Evolutionary conservation across 2,888 invertebrate species (phyloP), one percentile per base, ranked within the genome.

Genomic region (Conus canariensis): DNA sequence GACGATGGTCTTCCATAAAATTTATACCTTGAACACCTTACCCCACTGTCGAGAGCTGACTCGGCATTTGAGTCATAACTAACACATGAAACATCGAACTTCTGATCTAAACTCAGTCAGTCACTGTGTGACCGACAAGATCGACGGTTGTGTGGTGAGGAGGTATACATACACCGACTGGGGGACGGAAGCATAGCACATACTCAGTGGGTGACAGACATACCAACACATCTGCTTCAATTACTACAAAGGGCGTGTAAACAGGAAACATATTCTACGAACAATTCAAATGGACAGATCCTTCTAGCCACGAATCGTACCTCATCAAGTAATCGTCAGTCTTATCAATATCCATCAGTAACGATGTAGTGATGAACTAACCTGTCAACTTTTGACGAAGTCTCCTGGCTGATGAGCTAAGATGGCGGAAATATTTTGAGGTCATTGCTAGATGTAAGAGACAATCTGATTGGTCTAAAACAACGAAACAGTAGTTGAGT

Each of bases 311-410:
- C 30, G 25, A 64, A 86, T 12, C 64, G 16, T 9, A 67, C 12
- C 19, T 58, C 82, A 58, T 83, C 56, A 83, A 58, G 56, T 22
- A 83, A 83, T 83, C 58, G 58, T 30, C 19, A 60, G 8, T 64
- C 5, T 45, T 67, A n/a, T 45, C 64, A 8, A 45, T 25, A 86
- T 30, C 67, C 30, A 45, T 67, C 12, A 86, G 60, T 45, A 86
- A 86, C 19, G 64, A 86, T 67, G 45, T 60, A 14, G 8, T 67
- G 64, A 86, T 67, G 86, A 86, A 86, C 86, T 86, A 60, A 86
- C 86, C 86, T 86, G 86, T 86, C 86, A 86, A 86, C 86, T 67
- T 86, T 67, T 67, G 30, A 86, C 86, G 85, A 85, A 86, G 86
- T 60, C 86, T 30, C 86, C 25, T 9, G 58, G 82, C 58, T 83